Evolutionary conservation across 64 coral and sea anemone genomes (phyloP).

Genomic region (Orbicella faveolata): DNA sequence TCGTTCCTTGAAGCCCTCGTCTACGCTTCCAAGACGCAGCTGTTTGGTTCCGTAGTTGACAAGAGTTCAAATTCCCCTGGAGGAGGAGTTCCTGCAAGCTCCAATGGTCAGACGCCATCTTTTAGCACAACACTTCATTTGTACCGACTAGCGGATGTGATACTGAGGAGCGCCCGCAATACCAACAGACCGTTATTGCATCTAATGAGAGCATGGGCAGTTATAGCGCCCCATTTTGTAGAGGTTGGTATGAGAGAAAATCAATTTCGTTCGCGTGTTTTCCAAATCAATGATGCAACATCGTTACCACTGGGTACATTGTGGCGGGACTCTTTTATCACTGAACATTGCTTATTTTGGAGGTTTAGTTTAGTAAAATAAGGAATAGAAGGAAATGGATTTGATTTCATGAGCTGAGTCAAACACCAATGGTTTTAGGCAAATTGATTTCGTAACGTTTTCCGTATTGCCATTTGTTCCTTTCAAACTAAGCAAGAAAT

Average conservation of each 20-base stretch:
- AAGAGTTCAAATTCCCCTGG: slow-evolving; percentile 24
- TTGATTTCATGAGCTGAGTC: no score
- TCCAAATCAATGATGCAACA: no score
- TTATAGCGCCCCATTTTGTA: slow-evolving; percentile 89
- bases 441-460: no score
- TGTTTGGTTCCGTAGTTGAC: slow-evolving; percentile 57
- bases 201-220: slow-evolving; percentile 88
- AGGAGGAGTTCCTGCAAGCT: background rate
- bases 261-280: no score
- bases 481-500: no score
- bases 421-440: no score
- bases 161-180: slow-evolving; percentile 93
- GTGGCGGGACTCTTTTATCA: no score
- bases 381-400: no score
- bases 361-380: no score
- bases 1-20: slow-evolving; percentile 70
- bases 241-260: slow-evolving; percentile 53
- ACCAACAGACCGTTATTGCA: slow-evolving; percentile 90
- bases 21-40: slow-evolving; percentile 71
- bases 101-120: slow-evolving; percentile 35
- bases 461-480: no score
- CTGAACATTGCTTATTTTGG: no score
- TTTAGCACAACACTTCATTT: slow-evolving; percentile 79
- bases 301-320: no score
- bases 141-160: slow-evolving; percentile 90